A percentile compares a stretch with the other conserved stretches of the same genome.
These are phyloP conservation scores for Spodoptera exigua DNA, from an alignment of 2,888 invertebrate species.

Conservation along the genomic window DNA sequence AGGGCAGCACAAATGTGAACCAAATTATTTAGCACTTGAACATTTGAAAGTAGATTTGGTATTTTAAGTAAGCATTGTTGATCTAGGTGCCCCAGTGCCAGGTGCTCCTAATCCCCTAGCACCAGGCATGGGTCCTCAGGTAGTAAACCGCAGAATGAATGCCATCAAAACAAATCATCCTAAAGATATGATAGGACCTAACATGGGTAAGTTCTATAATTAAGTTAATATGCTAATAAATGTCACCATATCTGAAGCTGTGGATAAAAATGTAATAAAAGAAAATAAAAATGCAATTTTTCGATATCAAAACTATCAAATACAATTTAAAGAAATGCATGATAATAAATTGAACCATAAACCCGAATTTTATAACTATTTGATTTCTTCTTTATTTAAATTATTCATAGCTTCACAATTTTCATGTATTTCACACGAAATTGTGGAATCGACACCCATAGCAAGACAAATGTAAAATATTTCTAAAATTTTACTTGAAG, in stretches of 20 bases:
- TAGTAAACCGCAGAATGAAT: slow-evolving; percentile 94
- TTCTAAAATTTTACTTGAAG: slow-evolving; percentile 45
- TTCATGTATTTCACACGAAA: slow-evolving; percentile 24
- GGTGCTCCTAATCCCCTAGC: slow-evolving; percentile 84
- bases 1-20: background rate
- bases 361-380: slow-evolving; percentile 25
- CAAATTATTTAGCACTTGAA: background rate
- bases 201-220: slow-evolving; percentile 91
- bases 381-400: slow-evolving; percentile 19
- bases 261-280: slow-evolving; percentile 40
- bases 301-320: background rate
- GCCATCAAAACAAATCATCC: slow-evolving; percentile 96
- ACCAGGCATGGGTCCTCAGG: slow-evolving; percentile 87
- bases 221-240: slow-evolving; percentile 5
- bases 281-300: slow-evolving; percentile 8
- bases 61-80: slow-evolving; percentile 3
- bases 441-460: slow-evolving; percentile 48
- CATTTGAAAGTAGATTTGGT: background rate
- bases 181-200: slow-evolving; percentile 93
- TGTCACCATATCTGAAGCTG: slow-evolving; percentile 34
- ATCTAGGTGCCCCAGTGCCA: slow-evolving; percentile 69
- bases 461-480: slow-evolving; percentile 40
- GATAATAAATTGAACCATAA: slow-evolving; percentile 20
- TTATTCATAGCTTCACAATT: slow-evolving; percentile 50
- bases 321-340: slow-evolving; percentile 20